phyloP scores from a whole-genome alignment of 2,113 vertebrate species.

The Syngnathus floridae region DNA sequence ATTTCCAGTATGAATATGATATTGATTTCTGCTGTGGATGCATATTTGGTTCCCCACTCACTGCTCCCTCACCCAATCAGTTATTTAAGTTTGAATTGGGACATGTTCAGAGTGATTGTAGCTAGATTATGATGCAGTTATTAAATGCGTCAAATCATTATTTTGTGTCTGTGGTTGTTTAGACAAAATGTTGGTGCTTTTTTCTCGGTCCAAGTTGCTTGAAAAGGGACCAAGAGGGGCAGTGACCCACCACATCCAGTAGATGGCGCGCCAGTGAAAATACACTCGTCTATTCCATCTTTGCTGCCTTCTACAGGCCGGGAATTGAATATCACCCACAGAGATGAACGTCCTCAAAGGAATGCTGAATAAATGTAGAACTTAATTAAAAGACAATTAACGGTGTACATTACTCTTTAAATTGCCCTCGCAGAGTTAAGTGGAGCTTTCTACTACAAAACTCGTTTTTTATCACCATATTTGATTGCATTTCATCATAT shows the following conservation, averaged over 20 bases:
- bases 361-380: conserved; percentile 1
- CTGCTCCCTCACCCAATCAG: too few relatives aligned
- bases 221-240: not conserved
- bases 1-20: too few relatives aligned
- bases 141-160: not conserved
- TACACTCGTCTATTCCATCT: not conserved
- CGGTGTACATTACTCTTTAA: not conserved
- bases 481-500: not conserved
- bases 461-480: not conserved
- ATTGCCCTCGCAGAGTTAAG: not conserved
- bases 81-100: not conserved
- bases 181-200: too few relatives aligned
- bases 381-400: not conserved
- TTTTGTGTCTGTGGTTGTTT: not conserved
- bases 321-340: not conserved
- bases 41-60: not conserved
- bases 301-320: not conserved
- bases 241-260: not conserved
- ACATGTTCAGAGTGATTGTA: not conserved
- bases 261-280: not conserved
- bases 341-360: not conserved
- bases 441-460: not conserved
- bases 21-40: not conserved
- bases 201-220: too few relatives aligned
- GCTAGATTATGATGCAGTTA: not conserved